Percentiles rank a stretch among this genome's conserved stretches.
Conservation (phyloP, 2,888 invertebrate species). For the Drosophila borealis region DNA sequence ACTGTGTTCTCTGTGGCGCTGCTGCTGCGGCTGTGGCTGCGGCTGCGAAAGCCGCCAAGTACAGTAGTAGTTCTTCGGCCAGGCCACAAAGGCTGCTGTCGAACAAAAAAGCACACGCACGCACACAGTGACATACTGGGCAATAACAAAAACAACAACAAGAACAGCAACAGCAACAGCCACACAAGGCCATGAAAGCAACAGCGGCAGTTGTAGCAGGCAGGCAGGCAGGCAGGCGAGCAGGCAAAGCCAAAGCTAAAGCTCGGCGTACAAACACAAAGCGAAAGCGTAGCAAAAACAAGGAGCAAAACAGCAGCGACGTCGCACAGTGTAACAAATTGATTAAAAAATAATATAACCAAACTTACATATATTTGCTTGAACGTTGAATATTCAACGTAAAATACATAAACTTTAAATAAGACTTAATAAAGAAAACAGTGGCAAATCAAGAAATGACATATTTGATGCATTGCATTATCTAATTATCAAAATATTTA, state of each 20-base stretch:
- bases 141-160: constrained; percentile 45
- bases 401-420: too few relatives aligned
- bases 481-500: too few relatives aligned
- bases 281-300: constrained; percentile 74
- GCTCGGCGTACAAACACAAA: constrained; percentile 61
- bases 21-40: constrained; percentile 5
- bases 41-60: constrained; percentile 58
- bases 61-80: constrained; percentile 62
- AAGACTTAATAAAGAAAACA: too few relatives aligned
- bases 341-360: constrained; percentile 21
- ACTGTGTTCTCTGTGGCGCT: constrained; percentile 28
- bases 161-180: constrained; percentile 54
- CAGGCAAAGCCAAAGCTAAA: constrained; percentile 57
- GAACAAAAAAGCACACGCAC: constrained; percentile 60
- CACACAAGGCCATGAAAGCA: constrained; percentile 48
- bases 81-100: constrained; percentile 51
- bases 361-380: background rate
- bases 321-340: constrained; percentile 42
- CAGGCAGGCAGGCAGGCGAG: constrained; percentile 43
- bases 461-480: too few relatives aligned
- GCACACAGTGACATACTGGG: constrained; percentile 54
- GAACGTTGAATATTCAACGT: too few relatives aligned
- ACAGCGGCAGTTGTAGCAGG: constrained; percentile 60
- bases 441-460: too few relatives aligned
- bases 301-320: constrained; percentile 63